Evolutionary conservation across 1,140 invertebrate genomes (phyloP).

Genomic region (Hypothenemus hampei): DNA sequence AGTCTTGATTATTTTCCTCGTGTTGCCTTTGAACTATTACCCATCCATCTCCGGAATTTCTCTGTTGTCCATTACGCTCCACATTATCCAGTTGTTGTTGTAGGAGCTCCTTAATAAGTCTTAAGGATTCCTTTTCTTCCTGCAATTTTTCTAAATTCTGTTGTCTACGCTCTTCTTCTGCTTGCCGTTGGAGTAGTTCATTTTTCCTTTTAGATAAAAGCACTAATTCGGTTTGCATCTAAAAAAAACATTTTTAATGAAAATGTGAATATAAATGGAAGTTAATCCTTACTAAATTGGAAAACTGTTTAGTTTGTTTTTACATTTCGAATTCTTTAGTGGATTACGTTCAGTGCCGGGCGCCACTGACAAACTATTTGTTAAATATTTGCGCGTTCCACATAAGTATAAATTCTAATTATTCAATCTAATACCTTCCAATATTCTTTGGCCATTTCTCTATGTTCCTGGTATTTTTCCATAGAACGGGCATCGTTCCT

Average conservation of each 20-base stretch:
- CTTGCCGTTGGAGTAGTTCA: conserved; percentile 61
- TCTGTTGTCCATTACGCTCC: conserved; percentile 1
- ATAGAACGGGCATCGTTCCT: conserved; percentile 69
- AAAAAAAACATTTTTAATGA: too few relatives aligned
- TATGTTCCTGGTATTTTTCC: conserved; percentile 80
- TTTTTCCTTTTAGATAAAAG: conserved; percentile 64
- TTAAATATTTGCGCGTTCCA: too few relatives aligned
- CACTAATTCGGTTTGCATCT: conserved; percentile 73
- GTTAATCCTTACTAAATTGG: too few relatives aligned
- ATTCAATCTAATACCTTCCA: too few relatives aligned
- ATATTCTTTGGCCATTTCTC: conserved; percentile 70
- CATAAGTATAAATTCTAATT: too few relatives aligned
- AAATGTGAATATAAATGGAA: too few relatives aligned
- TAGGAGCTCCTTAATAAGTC: conserved; percentile 34
- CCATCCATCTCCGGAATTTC: conserved; percentile 42
- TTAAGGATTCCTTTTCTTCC: conserved; percentile 62
- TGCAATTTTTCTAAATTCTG: conserved; percentile 54
- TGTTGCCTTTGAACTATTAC: conserved; percentile 41
- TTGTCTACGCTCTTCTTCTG: conserved; percentile 58
- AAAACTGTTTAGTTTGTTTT: too few relatives aligned
- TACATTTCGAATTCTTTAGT: too few relatives aligned
- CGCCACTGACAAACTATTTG: too few relatives aligned
- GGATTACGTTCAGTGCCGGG: too few relatives aligned
- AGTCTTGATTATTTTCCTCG: conserved; percentile 1
- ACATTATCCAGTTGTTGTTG: conserved; percentile 25